A percentile compares a stretch with the other conserved stretches of the same genome.
Evolutionary conservation across 2,113 vertebrate genomes (phyloP).

Genomic region (Tyrannus savana): DNA sequence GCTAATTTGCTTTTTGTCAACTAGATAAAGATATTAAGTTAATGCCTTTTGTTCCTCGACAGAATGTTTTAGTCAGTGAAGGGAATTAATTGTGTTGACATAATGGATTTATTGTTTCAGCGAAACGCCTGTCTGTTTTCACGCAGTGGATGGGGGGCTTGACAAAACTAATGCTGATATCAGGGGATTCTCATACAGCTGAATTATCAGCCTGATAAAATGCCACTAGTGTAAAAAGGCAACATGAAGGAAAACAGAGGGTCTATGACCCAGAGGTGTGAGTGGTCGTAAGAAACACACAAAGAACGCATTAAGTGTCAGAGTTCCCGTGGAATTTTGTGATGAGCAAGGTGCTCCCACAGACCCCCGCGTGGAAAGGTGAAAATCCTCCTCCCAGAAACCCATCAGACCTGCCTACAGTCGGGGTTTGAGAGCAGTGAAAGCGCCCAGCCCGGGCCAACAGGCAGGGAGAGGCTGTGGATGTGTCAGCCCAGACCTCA

Average conservation of each 20-base stretch:
- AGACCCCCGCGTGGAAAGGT: background rate
- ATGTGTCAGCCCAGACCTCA: no score
- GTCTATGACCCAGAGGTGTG: background rate
- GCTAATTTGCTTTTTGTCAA: conserved; percentile 39
- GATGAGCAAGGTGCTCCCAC: background rate
- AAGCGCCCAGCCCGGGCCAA: background rate
- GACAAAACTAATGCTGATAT: background rate
- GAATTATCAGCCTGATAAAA: conserved; percentile 28
- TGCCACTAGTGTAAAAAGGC: background rate
- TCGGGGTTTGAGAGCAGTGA: background rate
- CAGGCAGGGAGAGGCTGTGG: background rate
- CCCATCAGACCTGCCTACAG: background rate
- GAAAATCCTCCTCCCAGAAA: background rate
- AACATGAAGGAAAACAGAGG: background rate
- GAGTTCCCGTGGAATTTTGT: background rate
- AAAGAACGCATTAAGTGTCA: background rate
- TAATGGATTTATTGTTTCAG: conserved; percentile 53
- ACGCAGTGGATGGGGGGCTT: background rate
- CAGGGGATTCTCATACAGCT: background rate
- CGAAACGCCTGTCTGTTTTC: background rate
- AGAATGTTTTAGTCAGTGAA: conserved; percentile 11
- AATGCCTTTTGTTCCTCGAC: conserved; percentile 38
- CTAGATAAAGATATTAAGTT: conserved; percentile 40
- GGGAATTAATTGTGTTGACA: conserved; percentile 60
- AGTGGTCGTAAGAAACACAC: background rate